Evolutionary conservation across 2,113 vertebrate species (phyloP), one percentile per base, ranked within the genome.

Genomic region (Zosterops lateralis): DNA sequence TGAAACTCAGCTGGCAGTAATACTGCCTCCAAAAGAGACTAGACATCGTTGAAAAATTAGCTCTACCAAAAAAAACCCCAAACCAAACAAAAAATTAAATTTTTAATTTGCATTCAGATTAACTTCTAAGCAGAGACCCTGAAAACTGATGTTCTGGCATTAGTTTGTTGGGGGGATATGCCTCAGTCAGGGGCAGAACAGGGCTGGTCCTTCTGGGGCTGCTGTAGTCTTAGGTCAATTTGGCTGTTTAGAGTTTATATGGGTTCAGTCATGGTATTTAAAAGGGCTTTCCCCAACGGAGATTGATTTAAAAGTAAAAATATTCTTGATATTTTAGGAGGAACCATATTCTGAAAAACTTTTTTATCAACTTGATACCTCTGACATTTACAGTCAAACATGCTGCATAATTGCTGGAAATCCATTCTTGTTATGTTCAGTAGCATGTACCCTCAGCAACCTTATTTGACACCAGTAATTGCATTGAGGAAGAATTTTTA

Each of bases 131-230:
- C 16, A 45, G n/a, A 61, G 40, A 51, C 17, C 17, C 34, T 42
- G 42, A 78, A 87, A 62, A 22, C 19, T 16, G 7, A 92, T 66
- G 18, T 61, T n/a, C 16, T 48, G 60, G 8, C 7, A 24, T 36
- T 28, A 21, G 12, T 31, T 26, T 72, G 26, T 1, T 0, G 1
- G 14, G 20, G 44, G 2, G 6, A 17, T 8, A 4, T 51, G 7
- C 7, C 17, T 32, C 1, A 2, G 21, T 32, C 24, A 57, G 19
- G 4, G 4, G 5, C 31, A 62, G 47, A 21, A n/a, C 18, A 70
- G 31, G n/a, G n/a, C 32, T 79, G 40, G n/a, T 92, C 3, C 22
- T 67, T 72, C 22, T 47, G 24, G 24, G 44, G 5, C 14, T 72
- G 29, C 19, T 14, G 29, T 38, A 29, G 4, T 32, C 26, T 70